A percentile compares a stretch with the other conserved stretches of the same genome.
Evolutionary conservation across 1,140 invertebrate species (phyloP).

Genomic region (Plectrocnemia conspersa): DNA sequence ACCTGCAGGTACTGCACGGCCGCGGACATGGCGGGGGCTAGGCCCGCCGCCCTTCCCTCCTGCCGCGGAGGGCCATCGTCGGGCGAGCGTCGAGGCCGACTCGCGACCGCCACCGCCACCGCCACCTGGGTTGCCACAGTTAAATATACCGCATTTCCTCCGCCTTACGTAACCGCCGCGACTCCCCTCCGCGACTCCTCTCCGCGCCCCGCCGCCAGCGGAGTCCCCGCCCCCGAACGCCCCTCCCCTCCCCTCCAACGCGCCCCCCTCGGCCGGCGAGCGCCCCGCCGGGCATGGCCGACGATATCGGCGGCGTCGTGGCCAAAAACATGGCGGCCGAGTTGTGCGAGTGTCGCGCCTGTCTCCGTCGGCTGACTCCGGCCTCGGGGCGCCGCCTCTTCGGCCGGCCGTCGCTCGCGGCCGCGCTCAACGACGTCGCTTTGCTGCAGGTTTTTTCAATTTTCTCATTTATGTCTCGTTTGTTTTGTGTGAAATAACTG

Average conservation of each 20-base stretch:
- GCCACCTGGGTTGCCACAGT: background rate
- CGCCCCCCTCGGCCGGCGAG: no score
- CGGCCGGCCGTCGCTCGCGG: background rate
- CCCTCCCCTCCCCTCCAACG: no score
- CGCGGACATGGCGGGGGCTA: slow-evolving; percentile 5
- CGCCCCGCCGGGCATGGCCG: no score
- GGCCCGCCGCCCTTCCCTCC: background rate
- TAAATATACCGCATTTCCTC: no score
- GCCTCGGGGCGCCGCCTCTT: no score
- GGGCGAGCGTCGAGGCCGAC: background rate
- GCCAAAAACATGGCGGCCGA: no score
- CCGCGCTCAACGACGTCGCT: background rate
- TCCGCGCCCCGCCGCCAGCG: no score
- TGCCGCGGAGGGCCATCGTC: background rate
- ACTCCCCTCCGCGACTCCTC: background rate
- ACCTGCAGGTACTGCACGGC: slow-evolving; percentile 47
- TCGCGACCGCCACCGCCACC: background rate
- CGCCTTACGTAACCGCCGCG: slow-evolving; percentile 1
- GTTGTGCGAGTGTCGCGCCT: no score
- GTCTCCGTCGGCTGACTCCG: no score
- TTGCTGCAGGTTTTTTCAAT: slow-evolving; percentile 1
- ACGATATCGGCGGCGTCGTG: no score
- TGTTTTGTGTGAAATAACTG: no score
- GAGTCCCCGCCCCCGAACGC: no score
- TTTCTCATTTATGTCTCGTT: background rate